A percentile compares a stretch with the other conserved stretches of the same genome.
Evolutionary conservation across 2,797 vertebrate species (phyloP).

Genomic region (Myotis planiceps): DNA sequence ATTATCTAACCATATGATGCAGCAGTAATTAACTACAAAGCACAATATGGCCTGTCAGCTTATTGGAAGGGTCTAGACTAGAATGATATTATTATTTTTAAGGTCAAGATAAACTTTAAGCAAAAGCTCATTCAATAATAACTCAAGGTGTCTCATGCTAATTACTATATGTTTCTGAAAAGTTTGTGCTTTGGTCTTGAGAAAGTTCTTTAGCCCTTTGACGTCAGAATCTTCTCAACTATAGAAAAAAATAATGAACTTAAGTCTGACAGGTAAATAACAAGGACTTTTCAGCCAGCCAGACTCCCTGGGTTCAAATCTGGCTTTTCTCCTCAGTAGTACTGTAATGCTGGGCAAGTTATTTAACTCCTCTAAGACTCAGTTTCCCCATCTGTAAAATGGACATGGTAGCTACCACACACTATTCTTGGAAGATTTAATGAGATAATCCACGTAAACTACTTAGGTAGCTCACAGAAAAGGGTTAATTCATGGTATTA

Average conservation of each 20-base stretch:
- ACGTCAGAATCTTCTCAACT: constrained; percentile 10
- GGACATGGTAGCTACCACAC: neutral
- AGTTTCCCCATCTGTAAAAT: constrained; percentile 40
- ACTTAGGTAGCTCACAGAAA: neutral
- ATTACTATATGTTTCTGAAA: constrained; percentile 3
- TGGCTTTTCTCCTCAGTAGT: neutral
- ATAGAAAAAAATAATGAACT: neutral
- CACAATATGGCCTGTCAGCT: neutral
- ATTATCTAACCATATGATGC: neutral
- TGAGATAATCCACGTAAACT: neutral
- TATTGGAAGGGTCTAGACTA: constrained; percentile 15
- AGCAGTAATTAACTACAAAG: constrained; percentile 17
- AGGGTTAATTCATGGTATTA: neutral
- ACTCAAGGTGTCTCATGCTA: neutral
- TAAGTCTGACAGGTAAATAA: neutral
- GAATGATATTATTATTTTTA: constrained; percentile 35
- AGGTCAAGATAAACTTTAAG: constrained; percentile 38
- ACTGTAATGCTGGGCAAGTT: neutral
- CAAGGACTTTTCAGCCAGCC: neutral
- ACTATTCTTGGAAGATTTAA: neutral
- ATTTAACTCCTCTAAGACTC: constrained; percentile 47
- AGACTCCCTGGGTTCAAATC: constrained; percentile 23
- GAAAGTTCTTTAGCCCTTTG: constrained; percentile 29
- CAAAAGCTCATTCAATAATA: constrained; percentile 31
- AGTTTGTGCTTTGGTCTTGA: neutral